Conservation (phyloP, 2,113 vertebrate species). For the Zosterops japonicus region DNA sequence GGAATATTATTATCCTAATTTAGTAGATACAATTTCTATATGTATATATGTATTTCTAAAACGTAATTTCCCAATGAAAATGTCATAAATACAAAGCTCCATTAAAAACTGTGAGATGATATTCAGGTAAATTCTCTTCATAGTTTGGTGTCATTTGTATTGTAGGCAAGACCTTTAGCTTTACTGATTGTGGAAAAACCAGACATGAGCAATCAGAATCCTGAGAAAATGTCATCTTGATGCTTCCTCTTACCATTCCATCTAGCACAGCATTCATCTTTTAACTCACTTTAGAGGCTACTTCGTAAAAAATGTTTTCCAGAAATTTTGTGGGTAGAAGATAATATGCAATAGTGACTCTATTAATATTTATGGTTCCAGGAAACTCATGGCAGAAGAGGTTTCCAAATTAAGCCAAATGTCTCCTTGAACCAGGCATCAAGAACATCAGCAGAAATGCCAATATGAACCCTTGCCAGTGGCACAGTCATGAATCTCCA, state of each 20-base stretch:
- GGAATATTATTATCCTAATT: background rate
- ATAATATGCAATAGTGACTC: background rate
- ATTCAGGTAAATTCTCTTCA: background rate
- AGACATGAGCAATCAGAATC: background rate
- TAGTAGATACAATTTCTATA: background rate
- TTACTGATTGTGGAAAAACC: background rate
- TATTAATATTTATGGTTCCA: constrained; percentile 7
- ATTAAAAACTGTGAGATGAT: background rate
- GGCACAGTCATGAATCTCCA: background rate
- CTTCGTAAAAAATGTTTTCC: background rate
- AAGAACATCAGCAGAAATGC: background rate
- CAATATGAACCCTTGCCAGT: background rate
- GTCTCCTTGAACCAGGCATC: background rate
- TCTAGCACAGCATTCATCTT: background rate
- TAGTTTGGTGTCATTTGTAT: background rate
- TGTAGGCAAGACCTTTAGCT: background rate
- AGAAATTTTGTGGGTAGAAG: background rate
- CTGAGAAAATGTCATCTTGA: background rate
- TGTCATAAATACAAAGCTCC: background rate
- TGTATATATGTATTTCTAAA: background rate
- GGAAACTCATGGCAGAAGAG: background rate
- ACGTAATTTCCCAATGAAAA: background rate
- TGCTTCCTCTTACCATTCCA: background rate
- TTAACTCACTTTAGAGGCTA: background rate
- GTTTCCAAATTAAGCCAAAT: background rate